Conservation (phyloP, 2,113 vertebrate genomes). For the Myrmecophaga tridactyla region DNA sequence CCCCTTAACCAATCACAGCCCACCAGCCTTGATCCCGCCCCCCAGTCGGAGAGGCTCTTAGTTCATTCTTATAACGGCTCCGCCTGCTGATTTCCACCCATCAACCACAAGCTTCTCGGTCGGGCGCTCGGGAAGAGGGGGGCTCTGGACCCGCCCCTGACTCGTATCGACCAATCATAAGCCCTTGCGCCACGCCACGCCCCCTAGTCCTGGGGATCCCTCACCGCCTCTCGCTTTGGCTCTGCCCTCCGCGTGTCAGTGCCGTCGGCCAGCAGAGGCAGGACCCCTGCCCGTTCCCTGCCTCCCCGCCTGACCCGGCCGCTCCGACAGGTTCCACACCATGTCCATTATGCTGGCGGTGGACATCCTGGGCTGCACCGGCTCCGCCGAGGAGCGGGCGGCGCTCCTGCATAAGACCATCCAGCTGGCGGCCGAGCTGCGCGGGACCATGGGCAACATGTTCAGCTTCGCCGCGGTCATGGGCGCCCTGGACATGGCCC, state of each 20-base stretch:
- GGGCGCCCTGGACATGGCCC: constrained; percentile 95
- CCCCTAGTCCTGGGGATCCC: background rate
- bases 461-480: constrained; percentile 98
- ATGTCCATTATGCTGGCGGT: constrained; percentile 99
- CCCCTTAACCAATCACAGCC: background rate
- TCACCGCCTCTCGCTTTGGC: background rate
- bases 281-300: background rate
- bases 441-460: constrained; percentile 98
- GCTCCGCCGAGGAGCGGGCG: constrained; percentile 93
- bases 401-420: constrained; percentile 97
- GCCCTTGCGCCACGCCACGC: background rate
- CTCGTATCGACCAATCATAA: background rate
- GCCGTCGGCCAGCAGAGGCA: background rate
- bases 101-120: too few relatives aligned
- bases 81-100: background rate
- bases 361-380: constrained; percentile 96
- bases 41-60: background rate
- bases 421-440: constrained; percentile 95
- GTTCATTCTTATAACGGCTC: background rate
- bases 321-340: constrained; percentile 91
- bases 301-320: background rate
- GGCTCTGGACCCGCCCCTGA: background rate
- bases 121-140: too few relatives aligned
- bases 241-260: background rate
- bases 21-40: background rate